Base-by-base conservation (phyloP, 2,888 invertebrate species). In the Brenthis ino region DNA sequence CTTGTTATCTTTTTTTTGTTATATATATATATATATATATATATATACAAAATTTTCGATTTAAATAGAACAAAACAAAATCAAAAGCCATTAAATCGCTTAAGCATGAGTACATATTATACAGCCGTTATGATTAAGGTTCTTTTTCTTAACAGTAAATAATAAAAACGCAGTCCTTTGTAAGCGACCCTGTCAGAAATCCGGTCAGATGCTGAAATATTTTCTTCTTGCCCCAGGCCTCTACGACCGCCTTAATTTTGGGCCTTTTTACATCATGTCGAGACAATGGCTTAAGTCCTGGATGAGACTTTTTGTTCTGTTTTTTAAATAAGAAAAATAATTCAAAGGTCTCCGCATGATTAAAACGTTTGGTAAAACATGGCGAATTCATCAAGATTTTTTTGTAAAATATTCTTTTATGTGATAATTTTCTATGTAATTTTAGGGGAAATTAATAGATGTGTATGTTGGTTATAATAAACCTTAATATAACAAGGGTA, bases 201-300 rank as follows among this genome's bases (percentile, higher is more conserved):
- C 57, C 70, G 64, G 70, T 64, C 70, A 72, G 66, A 64, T 68
- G 68, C 43, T 71, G 64, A 68, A 69, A 71, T 68, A 72, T 72
- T 70, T 64, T 55, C 56, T 68, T 56, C 65, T 57, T 43, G 63
- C 63, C 64, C 53, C 68, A 48, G 48, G 66, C 54, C 4, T 57
- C 14, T 37, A 48, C 12, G 47, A 37, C 20, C 53, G 67, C 63
- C 60, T 72, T 72, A 68, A 72, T 70, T 63, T 63, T 51, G 33
- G 63, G 57, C 65, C 65, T 68, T 68, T 70, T 70, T 72, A 70
- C 66, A 68, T 68, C 68, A 68, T 58, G 58, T 58, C 65, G 64
- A 70, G 70, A 72, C 72, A 72, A 72, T 63, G 54, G 65, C 61
- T 63, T 57, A 67, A 53, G 65, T 68, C 70, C 68, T 68, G 65